Percentiles rank a stretch among this genome's conserved stretches.
Conservation (phyloP, 2,113 vertebrate species). For the Tragelaphus buxtoni region DNA sequence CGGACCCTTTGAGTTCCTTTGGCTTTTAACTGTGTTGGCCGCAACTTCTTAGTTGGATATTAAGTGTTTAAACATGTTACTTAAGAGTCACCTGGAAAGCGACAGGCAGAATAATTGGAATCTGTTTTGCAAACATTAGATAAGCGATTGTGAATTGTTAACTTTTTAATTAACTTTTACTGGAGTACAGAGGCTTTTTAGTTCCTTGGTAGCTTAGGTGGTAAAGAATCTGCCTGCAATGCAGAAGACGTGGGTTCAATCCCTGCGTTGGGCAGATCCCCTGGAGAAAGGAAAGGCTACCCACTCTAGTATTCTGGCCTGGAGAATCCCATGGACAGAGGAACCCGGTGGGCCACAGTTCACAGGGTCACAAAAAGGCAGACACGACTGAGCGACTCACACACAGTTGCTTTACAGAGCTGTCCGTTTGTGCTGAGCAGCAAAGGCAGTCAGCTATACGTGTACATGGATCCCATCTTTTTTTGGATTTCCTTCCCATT, state of each 20-base stretch:
- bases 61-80: accelerated
- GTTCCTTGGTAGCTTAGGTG: background rate
- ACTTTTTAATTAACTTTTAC: background rate
- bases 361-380: background rate
- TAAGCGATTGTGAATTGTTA: background rate
- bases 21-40: background rate
- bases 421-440: background rate
- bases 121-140: background rate
- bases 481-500: background rate
- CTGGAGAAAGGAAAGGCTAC: background rate
- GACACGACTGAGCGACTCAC: background rate
- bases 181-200: background rate
- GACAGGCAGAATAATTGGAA: background rate
- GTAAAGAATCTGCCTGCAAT: background rate
- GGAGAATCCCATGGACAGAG: background rate
- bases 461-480: background rate
- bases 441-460: background rate
- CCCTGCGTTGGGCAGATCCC: background rate
- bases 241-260: background rate
- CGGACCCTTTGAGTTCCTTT: background rate
- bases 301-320: background rate
- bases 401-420: background rate
- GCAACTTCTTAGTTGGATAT: accelerated
- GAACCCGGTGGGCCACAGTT: background rate
- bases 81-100: background rate